A percentile compares a stretch with the other conserved stretches of the same genome.
Evolutionary conservation across 2,113 vertebrate genomes (phyloP).

Genomic region (Rhizomys pruinosus): DNA sequence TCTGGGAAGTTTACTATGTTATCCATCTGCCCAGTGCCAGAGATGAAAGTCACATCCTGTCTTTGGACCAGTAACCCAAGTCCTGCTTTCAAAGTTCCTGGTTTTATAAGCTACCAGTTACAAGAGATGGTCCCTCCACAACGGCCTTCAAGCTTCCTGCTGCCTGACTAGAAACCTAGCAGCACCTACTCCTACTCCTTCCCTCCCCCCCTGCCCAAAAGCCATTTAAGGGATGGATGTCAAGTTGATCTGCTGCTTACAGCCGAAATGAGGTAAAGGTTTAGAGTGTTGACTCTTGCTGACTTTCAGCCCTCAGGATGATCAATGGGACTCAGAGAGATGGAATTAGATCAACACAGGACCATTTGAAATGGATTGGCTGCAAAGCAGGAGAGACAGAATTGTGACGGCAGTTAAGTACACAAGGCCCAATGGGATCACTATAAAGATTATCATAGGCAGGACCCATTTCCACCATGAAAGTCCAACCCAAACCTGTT

Average conservation of each 20-base stretch:
- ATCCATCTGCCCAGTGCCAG: neutral
- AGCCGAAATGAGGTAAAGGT: neutral
- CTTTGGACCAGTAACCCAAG: neutral
- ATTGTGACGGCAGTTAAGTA: neutral
- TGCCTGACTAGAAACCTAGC: neutral
- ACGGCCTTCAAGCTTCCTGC: too few species aligned
- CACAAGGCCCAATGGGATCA: neutral
- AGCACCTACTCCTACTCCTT: neutral
- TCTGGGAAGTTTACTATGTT: neutral
- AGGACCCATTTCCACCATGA: neutral
- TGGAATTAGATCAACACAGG: neutral
- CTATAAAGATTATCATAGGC: neutral
- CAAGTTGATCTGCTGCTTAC: neutral
- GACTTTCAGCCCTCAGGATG: neutral
- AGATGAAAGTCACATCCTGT: neutral
- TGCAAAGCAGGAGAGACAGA: neutral
- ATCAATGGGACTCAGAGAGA: neutral
- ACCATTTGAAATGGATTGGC: neutral
- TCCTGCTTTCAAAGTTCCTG: neutral
- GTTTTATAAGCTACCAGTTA: neutral
- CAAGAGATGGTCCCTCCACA: neutral
- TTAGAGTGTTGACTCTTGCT: neutral
- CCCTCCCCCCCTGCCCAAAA: too few species aligned
- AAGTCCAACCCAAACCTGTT: neutral
- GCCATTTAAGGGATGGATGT: neutral